A percentile compares a stretch with the other conserved stretches of the same genome.
Conservation (phyloP, 2,113 vertebrate species). For the Perca schrenkii region DNA sequence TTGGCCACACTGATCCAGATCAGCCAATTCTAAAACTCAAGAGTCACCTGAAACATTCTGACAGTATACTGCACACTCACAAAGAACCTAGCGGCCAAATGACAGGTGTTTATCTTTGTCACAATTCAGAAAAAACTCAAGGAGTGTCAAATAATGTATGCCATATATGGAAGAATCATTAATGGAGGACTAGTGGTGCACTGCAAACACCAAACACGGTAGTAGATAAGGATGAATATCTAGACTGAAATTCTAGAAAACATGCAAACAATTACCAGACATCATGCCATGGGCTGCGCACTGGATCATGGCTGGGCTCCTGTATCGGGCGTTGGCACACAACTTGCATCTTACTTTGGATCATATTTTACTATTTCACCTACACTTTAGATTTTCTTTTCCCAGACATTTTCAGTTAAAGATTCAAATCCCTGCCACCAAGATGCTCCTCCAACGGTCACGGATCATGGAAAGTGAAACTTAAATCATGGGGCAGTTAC, state of each 20-base stretch:
- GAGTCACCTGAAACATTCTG: background rate
- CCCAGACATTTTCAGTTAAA: no score
- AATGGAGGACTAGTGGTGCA: background rate
- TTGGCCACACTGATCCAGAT: background rate
- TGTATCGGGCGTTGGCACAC: no score
- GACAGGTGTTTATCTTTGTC: background rate
- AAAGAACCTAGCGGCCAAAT: background rate
- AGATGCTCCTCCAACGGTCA: no score
- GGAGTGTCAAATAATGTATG: background rate
- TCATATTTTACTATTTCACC: no score
- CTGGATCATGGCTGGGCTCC: no score
- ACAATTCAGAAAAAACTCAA: background rate
- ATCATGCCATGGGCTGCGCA: no score
- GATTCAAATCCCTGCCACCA: no score
- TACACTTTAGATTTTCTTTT: no score
- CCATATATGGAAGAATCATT: background rate
- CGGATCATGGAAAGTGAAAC: no score
- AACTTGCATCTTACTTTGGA: no score
- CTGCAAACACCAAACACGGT: background rate
- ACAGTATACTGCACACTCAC: background rate
- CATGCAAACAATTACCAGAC: constrained; percentile 34
- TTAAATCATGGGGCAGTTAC: no score
- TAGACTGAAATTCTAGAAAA: constrained; percentile 29
- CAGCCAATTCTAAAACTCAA: background rate
- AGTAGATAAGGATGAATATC: constrained; percentile 18